Base-by-base conservation (phyloP, 1,140 invertebrate genomes). In the Steinernema khuongi region DNA sequence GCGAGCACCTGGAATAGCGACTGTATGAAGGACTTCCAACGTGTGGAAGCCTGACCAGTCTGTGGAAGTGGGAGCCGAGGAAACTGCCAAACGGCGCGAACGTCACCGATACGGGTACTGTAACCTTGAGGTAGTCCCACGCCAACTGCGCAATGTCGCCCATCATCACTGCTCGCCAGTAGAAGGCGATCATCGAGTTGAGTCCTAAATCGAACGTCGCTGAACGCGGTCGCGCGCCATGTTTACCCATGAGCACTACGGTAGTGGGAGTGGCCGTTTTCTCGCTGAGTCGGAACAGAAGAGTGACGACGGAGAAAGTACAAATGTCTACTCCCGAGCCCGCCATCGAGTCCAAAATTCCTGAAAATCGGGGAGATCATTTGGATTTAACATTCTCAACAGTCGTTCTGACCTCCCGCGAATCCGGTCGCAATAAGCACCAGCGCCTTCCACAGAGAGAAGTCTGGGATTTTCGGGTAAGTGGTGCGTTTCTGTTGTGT, bases 31-130 rank as follows among this genome's bases (percentile, higher is more conserved):
- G 11, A 4, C 31, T 41, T 68, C 18, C 1, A 72, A n/a, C 31
- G 26, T 14, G 44, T 31, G 26, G 31, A 80, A 43, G 72, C 1
- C 18, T 11, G n/a, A 85, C 82, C 60, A 81, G 79, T 33, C 84
- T 76, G 74, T 85, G 84, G 71, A 85, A 85, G 75, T 85, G 84
- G 11, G 80, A 85, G 17, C 81, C 82, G 28, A 85, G 71, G 68
- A 84, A 81, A 28, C 79, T 75, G 28, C 84, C 84, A 30, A 85
- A 44, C 33, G 84, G 84, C 29, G 83, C 84, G 33, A 74, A 78
- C n/a, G 79, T 70, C 26, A 79, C 76, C 30, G 77, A 76, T 19
- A 85, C 79, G 4, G 84, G 84, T n/a, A 85, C 71, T 26, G 76
- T 76, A n/a, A 85, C 82, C 44, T 79, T 77, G 19, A 83, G 76